Base-by-base conservation (phyloP, 2,888 invertebrate genomes). In the Drosophila multiciliata region DNA sequence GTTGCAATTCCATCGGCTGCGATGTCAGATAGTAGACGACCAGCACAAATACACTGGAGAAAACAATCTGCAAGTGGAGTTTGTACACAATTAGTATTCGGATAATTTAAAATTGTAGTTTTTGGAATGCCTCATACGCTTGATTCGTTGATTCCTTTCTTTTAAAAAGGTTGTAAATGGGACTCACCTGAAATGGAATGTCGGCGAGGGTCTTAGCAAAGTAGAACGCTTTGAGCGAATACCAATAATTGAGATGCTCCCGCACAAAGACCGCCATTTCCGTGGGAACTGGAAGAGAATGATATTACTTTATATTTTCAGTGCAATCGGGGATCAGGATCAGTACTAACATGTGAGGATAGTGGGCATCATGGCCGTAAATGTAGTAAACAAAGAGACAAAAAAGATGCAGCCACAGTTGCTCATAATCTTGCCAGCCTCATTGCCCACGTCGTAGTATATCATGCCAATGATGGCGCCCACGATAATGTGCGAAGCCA, bases 281-380 rank as follows among this genome's bases (percentile, higher is more conserved):
- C 85, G 97, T 95, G 57, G 99, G 99, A 96, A 99, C 98, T 98
- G 94, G 11, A 95, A 9, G 1, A 36, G 8, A 57, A 35, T 11
- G 5, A 8, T 59, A 26, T 36, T 1, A 8, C 1, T 4, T 9
- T n/a, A 12, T 15, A 23, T 7, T 20, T n/a, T 17, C 5, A 17
- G 49, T 12, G 1, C 7, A 6, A 20, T 7, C 8, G 17, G 4
- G 38, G 20, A 4, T 20, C 8, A 8, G 7, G 3, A 8, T 48
- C 5, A 62, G 4, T 26, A 11, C 97, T 97, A 94, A 99, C 99
- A 99, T 91, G 99, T 99, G 89, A 99, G 95, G 91, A 99, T 98
- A 58, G 99, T 99, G 78, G 99, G 98, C 99, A 99, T 99, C 96
- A 99, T 97, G 58, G 99, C 98, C 61, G 98, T 98, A 93, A 99